A percentile compares a stretch with the other conserved stretches of the same genome.
These are phyloP conservation scores for Apostichopus parvimensis DNA, from an alignment of 35 echinoderm and acorn worm species.

Conservation along the genomic window DNA sequence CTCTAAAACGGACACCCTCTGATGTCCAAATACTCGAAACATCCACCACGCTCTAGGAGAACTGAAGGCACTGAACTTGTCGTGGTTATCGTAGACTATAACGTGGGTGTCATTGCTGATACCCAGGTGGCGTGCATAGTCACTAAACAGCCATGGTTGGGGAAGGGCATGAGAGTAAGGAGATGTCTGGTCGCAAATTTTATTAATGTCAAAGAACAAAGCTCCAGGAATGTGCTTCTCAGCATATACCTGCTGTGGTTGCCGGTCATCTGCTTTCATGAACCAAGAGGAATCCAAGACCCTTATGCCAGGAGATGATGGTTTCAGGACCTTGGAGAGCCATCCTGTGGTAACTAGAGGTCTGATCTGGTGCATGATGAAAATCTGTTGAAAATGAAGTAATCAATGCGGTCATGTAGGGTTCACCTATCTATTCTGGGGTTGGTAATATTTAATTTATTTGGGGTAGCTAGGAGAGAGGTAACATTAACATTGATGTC, in stretches of 20 bases:
- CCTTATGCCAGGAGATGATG: slow-evolving; percentile 52
- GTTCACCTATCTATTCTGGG: no score
- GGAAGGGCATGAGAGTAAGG: slow-evolving; percentile 75
- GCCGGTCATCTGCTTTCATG: slow-evolving; percentile 40
- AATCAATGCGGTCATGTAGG: no score
- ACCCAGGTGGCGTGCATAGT: slow-evolving; percentile 71
- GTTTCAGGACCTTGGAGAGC: slow-evolving; percentile 71
- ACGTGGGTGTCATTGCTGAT: slow-evolving; percentile 88
- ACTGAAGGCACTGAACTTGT: slow-evolving; percentile 72
- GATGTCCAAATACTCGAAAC: slow-evolving; percentile 88
- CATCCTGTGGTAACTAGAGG: slow-evolving; percentile 66
- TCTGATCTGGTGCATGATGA: slow-evolving; percentile 53
- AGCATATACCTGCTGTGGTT: slow-evolving; percentile 66
- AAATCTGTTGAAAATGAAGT: neutral
- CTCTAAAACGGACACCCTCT: slow-evolving; percentile 72
- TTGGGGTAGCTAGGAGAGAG: no score
- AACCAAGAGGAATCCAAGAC: slow-evolving; percentile 75
- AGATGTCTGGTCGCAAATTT: slow-evolving; percentile 25
- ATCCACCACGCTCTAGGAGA: slow-evolving; percentile 90
- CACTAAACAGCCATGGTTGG: slow-evolving; percentile 59
- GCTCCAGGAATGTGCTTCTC: slow-evolving; percentile 81
- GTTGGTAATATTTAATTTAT: no score
- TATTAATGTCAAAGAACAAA: slow-evolving; percentile 73
- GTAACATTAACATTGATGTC: no score
- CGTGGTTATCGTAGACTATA: slow-evolving; percentile 81